Conservation (phyloP, 1,140 invertebrate genomes). For the Tetramorium simillimum region DNA sequence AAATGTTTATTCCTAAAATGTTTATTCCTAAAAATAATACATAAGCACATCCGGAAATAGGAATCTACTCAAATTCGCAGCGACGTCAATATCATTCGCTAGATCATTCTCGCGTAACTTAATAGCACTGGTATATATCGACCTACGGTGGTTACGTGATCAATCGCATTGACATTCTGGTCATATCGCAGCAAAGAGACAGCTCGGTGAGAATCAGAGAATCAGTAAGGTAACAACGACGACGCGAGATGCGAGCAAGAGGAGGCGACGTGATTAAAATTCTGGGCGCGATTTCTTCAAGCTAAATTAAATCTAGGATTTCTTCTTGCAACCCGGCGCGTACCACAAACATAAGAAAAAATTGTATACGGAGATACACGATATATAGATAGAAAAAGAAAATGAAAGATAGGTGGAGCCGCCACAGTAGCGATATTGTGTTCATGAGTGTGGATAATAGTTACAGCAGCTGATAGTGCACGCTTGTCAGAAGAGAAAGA, state of each 20-base stretch:
- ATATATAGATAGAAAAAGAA: not conserved
- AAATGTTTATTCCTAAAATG: too few species aligned
- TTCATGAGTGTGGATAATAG: not conserved
- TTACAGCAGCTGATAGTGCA: too few species aligned
- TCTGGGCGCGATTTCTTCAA: constrained; percentile 37
- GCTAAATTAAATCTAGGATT: constrained; percentile 62
- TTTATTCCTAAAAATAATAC: too few species aligned
- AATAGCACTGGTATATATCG: constrained; percentile 46
- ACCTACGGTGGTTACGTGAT: not conserved
- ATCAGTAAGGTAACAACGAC: not conserved
- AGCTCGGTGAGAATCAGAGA: not conserved
- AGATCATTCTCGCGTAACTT: constrained; percentile 18
- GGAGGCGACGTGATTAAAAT: constrained; percentile 49
- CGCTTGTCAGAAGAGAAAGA: too few species aligned
- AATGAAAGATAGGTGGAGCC: not conserved
- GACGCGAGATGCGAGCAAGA: not conserved
- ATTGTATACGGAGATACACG: not conserved
- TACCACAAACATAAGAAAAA: not conserved
- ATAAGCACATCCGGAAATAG: too few species aligned
- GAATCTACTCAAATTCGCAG: too few species aligned
- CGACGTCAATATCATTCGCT: not conserved
- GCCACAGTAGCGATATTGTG: not conserved
- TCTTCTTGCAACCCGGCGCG: constrained; percentile 3
- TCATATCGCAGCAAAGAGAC: not conserved
- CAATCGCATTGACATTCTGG: constrained; percentile 17